Base-by-base conservation (phyloP, 2,888 invertebrate species). In the Watsonalla cultraria region DNA sequence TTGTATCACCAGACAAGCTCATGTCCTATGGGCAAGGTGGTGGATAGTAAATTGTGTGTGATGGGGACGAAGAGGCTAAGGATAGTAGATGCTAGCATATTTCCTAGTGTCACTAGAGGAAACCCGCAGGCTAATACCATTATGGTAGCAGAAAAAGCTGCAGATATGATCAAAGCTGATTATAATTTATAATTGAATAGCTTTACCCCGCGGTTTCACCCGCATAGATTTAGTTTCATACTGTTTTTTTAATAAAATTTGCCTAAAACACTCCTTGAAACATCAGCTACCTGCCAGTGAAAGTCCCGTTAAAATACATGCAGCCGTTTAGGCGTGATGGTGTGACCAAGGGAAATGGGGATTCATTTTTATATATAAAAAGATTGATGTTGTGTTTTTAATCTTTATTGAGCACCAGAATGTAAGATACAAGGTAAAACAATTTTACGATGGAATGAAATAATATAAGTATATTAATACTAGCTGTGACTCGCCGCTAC, bases 11-110 rank as follows among this genome's bases (percentile, higher is more conserved):
- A 39, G 37, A 52, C 52, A 2, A 52, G 52, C 42, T 42, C 52
- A 11, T 52, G 52, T 42, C 42, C 52, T 11, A 52, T 52, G 52
- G 52, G 52, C 33, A 47, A 15, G 6, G 52, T 52, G 0, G 47
- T 52, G 7, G 52, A 52, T 52, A n/a, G 14, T 37, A 5, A 47
- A 5, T 42, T 52, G 7, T 15, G 11, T 7, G 52, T 52, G 0
- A n/a, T 15, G 0, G 52, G 52, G 2, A 35, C 35, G 15, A 13
- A 47, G 33, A 42, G n/a, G 0, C 42, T 52, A 42, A 47, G 52
- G 13, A n/a, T 52, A 5, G 47, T 52, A 2, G 52, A 52, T 52
- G 39, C 52, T n/a, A 47, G 47, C 47, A 47, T 47, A 5, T 24
- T 52, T 5, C 52, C 47, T 6, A 5, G 5, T 7, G 24, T 47